phyloP scores from a whole-genome alignment of 2,888 invertebrate species.

The Nemoura dubitans region DNA sequence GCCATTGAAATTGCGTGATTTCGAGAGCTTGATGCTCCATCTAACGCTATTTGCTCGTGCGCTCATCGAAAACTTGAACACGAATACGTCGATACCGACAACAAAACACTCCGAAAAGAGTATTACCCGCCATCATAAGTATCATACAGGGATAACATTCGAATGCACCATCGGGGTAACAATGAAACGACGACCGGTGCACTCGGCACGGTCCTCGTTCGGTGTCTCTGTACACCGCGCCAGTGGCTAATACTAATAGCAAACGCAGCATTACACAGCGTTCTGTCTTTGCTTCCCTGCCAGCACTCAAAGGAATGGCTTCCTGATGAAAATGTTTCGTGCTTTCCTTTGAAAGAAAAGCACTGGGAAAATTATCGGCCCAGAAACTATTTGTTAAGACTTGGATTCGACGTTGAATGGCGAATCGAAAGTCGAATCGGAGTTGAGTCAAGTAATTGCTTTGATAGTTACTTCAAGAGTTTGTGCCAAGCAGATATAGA shows the following conservation, averaged over 20 bases:
- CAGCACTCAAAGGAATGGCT: not conserved
- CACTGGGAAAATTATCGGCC: not conserved
- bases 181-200: not conserved
- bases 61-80: not conserved
- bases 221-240: too few species aligned
- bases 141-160: not conserved
- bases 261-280: too few species aligned
- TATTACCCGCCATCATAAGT: constrained; percentile 1
- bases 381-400: not conserved
- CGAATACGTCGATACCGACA: not conserved
- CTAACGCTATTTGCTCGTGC: too few species aligned
- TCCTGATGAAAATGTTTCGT: not conserved
- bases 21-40: not conserved
- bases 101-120: not conserved
- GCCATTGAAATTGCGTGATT: not conserved
- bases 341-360: constrained; percentile 7
- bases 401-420: not conserved
- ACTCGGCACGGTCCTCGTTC: not conserved
- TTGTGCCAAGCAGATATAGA: not conserved
- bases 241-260: too few species aligned
- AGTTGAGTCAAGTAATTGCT: not conserved
- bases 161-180: not conserved
- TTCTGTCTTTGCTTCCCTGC: not conserved
- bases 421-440: not conserved
- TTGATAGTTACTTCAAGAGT: not conserved